phyloP scores from a whole-genome alignment of 2,888 invertebrate species.

The Tachina grossa region DNA sequence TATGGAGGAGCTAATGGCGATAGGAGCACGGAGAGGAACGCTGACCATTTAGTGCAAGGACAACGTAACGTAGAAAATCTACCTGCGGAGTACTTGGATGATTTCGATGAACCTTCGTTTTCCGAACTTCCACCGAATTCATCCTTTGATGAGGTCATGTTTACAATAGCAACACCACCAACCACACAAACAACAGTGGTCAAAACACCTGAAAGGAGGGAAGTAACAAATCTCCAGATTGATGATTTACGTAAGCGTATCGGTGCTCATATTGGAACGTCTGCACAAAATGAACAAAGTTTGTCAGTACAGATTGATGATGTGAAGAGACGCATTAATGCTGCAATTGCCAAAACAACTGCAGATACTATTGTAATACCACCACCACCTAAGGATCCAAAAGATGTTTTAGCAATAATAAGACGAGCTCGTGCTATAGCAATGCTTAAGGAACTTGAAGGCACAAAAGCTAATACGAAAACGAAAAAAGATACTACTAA shows the following conservation, averaged over 20 bases:
- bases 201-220: conserved; percentile 16
- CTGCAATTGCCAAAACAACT: neutral
- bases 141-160: conserved; percentile 61
- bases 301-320: conserved; percentile 13
- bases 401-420: conserved; percentile 46
- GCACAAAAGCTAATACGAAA: conserved; percentile 13
- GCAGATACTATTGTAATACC: conserved; percentile 37
- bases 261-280: conserved; percentile 1
- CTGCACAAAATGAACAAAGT: neutral
- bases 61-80: neutral
- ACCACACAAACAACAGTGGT: neutral
- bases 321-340: conserved; percentile 12
- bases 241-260: conserved; percentile 23
- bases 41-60: conserved; percentile 67
- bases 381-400: conserved; percentile 52
- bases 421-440: conserved; percentile 53
- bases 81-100: conserved; percentile 44
- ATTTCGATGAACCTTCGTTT: conserved; percentile 60
- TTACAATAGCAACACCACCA: conserved; percentile 41
- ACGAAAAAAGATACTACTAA: neutral
- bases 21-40: conserved; percentile 57
- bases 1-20: conserved; percentile 29
- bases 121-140: conserved; percentile 33
- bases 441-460: conserved; percentile 47
- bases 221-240: neutral